phyloP scores from a whole-genome alignment of 2,888 invertebrate species.

The Melinaea marsaeus region DNA sequence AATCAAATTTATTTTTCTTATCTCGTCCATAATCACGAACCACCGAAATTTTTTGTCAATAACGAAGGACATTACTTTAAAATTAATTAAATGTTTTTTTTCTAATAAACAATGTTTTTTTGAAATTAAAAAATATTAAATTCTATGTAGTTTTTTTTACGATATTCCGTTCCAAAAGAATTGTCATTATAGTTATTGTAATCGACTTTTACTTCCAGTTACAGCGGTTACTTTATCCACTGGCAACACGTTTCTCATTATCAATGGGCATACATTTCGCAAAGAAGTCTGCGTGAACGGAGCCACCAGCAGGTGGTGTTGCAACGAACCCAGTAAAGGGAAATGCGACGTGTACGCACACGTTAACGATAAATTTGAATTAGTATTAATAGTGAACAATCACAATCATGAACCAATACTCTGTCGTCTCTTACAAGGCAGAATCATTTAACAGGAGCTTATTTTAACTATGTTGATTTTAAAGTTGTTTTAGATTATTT shows the following conservation, averaged over 20 bases:
- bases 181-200: not conserved
- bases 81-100: slow-evolving; percentile 15
- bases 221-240: slow-evolving; percentile 57
- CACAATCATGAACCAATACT: slow-evolving; percentile 61
- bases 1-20: no score
- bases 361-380: slow-evolving; percentile 57
- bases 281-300: slow-evolving; percentile 46
- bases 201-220: slow-evolving; percentile 45
- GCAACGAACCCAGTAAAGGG: slow-evolving; percentile 50
- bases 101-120: no score
- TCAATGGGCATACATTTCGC: slow-evolving; percentile 63
- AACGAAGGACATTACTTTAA: slow-evolving; percentile 13
- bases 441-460: slow-evolving; percentile 44
- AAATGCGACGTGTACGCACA: slow-evolving; percentile 58
- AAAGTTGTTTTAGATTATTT: slow-evolving; percentile 9
- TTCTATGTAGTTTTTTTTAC: no score
- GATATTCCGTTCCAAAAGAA: not conserved
- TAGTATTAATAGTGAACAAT: slow-evolving; percentile 47
- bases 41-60: slow-evolving; percentile 16
- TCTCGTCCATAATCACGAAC: slow-evolving; percentile 8
- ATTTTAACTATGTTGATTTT: slow-evolving; percentile 10
- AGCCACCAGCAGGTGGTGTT: slow-evolving; percentile 53
- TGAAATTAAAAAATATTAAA: no score
- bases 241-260: slow-evolving; percentile 55
- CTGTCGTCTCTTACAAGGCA: slow-evolving; percentile 54